These are phyloP conservation scores for Trichechus manatus DNA, from an alignment of 2,113 vertebrate genomes.

Conservation along the genomic window DNA sequence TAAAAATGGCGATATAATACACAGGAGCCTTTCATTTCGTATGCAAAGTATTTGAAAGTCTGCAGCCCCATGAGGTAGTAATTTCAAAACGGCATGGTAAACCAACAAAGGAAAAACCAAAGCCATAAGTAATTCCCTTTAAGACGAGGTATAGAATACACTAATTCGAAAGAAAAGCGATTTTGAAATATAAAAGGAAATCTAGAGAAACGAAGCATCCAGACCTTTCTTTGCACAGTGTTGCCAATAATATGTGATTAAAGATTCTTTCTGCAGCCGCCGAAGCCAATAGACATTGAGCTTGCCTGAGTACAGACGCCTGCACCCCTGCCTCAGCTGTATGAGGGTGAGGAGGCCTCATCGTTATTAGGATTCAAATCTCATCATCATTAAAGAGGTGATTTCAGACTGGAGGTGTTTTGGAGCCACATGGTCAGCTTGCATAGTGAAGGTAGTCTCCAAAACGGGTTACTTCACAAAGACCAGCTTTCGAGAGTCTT, in stretches of 20 bases:
- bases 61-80: neutral
- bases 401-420: slow-evolving; percentile 63
- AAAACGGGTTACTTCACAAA: slow-evolving; percentile 73
- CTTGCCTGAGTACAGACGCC: slow-evolving; percentile 51
- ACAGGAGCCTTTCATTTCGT: slow-evolving; percentile 18
- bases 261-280: slow-evolving; percentile 57
- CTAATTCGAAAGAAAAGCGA: slow-evolving; percentile 72
- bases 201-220: slow-evolving; percentile 54
- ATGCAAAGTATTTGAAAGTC: slow-evolving; percentile 68
- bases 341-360: neutral
- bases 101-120: neutral
- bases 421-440: slow-evolving; percentile 5
- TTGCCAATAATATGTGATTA: slow-evolving; percentile 76
- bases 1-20: slow-evolving; percentile 51
- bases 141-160: slow-evolving; percentile 40
- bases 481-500: slow-evolving; percentile 74
- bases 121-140: slow-evolving; percentile 60
- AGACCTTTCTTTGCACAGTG: neutral
- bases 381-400: slow-evolving; percentile 58
- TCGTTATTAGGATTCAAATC: slow-evolving; percentile 40
- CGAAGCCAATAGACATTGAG: slow-evolving; percentile 78
- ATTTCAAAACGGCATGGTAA: slow-evolving; percentile 54
- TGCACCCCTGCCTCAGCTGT: neutral
- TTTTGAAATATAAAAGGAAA: slow-evolving; percentile 75
- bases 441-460: slow-evolving; percentile 69